Conservation (phyloP, 2,888 invertebrate genomes). For the Rotaria magnacalcarata region DNA sequence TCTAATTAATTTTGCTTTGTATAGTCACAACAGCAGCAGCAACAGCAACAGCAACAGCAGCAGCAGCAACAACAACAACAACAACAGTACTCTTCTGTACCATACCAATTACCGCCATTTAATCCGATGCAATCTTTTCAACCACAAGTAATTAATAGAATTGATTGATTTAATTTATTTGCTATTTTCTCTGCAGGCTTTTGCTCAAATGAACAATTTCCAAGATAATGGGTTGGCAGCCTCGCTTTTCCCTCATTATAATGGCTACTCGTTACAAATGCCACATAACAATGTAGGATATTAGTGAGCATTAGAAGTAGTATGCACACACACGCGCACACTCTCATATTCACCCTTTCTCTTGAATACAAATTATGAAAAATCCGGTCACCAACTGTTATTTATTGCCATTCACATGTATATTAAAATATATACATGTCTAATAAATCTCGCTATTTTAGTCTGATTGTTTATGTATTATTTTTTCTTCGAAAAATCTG, state of each 20-base stretch:
- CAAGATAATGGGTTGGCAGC: conserved; percentile 7
- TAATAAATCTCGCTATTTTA: background rate
- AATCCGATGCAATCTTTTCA: conserved; percentile 25
- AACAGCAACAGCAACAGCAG: too few species aligned
- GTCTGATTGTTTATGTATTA: background rate
- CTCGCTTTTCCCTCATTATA: background rate
- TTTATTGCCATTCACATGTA: background rate
- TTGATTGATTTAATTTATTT: conserved; percentile 18
- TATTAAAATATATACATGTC: background rate
- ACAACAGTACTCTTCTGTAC: conserved; percentile 8
- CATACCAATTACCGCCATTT: background rate
- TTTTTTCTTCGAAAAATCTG: background rate
- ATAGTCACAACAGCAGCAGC: background rate
- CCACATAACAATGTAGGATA: conserved; percentile 35
- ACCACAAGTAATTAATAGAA: conserved; percentile 12
- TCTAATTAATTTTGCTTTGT: background rate
- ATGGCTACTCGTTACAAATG: conserved; percentile 5
- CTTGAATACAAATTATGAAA: background rate
- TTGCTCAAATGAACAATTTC: conserved; percentile 29
- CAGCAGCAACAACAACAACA: conserved; percentile 5
- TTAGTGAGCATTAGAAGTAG: background rate
- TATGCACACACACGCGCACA: background rate
- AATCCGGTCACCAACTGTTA: background rate
- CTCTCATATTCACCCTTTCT: background rate
- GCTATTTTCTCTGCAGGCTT: background rate